These are phyloP conservation scores for Cecropterus lyciades DNA, from an alignment of 1,140 invertebrate genomes.

Conservation along the genomic window DNA sequence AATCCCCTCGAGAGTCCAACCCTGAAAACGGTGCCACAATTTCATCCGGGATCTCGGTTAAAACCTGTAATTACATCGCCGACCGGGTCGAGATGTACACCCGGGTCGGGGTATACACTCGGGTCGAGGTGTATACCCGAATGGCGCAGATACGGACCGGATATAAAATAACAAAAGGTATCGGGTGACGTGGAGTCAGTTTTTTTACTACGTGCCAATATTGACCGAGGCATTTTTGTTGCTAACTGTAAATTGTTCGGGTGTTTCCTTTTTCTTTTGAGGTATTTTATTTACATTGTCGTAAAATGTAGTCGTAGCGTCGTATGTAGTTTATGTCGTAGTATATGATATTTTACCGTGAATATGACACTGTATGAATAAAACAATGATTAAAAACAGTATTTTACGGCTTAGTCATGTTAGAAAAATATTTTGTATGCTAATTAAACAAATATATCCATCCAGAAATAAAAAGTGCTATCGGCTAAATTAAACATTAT, in stretches of 20 bases:
- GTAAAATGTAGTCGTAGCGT: neutral
- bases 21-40: slow-evolving; percentile 41
- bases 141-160: slow-evolving; percentile 29
- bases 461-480: no score
- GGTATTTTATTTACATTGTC: slow-evolving; percentile 2
- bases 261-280: slow-evolving; percentile 33
- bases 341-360: no score
- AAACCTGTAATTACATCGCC: slow-evolving; percentile 48
- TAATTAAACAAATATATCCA: no score
- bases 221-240: slow-evolving; percentile 41
- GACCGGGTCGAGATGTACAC: slow-evolving; percentile 37
- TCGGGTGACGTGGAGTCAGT: slow-evolving; percentile 47
- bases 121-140: slow-evolving; percentile 36
- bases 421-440: no score
- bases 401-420: no score
- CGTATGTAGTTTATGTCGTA: no score
- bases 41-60: slow-evolving; percentile 42
- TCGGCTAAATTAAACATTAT: no score
- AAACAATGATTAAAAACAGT: no score
- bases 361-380: no score
- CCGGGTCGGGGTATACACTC: slow-evolving; percentile 35
- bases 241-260: slow-evolving; percentile 37
- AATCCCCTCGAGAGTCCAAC: slow-evolving; percentile 42
- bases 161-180: slow-evolving; percentile 67
- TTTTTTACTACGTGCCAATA: slow-evolving; percentile 49